phyloP scores from a whole-genome alignment of 2,113 vertebrate species.

The Stigmatopora argus region DNA sequence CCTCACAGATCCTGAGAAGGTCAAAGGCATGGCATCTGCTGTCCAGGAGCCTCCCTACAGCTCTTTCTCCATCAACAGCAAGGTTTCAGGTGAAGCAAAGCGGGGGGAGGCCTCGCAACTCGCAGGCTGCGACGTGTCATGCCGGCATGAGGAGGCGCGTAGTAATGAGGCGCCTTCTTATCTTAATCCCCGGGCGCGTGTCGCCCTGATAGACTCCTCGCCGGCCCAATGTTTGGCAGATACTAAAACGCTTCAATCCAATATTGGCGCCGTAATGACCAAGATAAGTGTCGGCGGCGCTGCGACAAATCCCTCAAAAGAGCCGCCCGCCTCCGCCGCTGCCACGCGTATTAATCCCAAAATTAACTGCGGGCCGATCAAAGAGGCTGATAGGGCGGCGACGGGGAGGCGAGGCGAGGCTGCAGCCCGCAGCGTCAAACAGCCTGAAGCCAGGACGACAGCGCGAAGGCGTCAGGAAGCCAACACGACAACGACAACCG shows the following conservation, averaged over 20 bases:
- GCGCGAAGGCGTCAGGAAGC: slow-evolving; percentile 54
- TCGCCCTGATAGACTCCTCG: slow-evolving; percentile 70
- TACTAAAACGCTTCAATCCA: slow-evolving; percentile 73
- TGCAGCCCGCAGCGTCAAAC: slow-evolving; percentile 56
- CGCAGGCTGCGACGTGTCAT: slow-evolving; percentile 55
- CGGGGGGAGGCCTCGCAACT: slow-evolving; percentile 31
- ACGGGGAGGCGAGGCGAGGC: slow-evolving; percentile 48
- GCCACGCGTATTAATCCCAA: slow-evolving; percentile 71
- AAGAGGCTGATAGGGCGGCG: slow-evolving; percentile 65
- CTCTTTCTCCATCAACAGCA: slow-evolving; percentile 12
- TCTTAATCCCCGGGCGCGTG: slow-evolving; percentile 75
- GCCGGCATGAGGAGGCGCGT: slow-evolving; percentile 49
- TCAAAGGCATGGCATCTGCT: background rate
- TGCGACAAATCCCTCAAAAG: slow-evolving; percentile 78
- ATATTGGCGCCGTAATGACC: slow-evolving; percentile 76
- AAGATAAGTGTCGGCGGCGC: slow-evolving; percentile 76
- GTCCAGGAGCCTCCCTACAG: slow-evolving; percentile 4
- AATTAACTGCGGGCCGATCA: slow-evolving; percentile 74
- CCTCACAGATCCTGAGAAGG: background rate
- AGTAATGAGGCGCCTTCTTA: slow-evolving; percentile 72
- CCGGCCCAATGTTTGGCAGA: slow-evolving; percentile 66
- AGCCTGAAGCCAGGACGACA: slow-evolving; percentile 54
- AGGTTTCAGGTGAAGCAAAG: slow-evolving; percentile 22
- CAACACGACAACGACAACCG: slow-evolving; percentile 25
- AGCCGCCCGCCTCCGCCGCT: slow-evolving; percentile 62